These are phyloP conservation scores for Myrmophylax atrothorax DNA, from an alignment of 2,113 vertebrate genomes.

Conservation along the genomic window DNA sequence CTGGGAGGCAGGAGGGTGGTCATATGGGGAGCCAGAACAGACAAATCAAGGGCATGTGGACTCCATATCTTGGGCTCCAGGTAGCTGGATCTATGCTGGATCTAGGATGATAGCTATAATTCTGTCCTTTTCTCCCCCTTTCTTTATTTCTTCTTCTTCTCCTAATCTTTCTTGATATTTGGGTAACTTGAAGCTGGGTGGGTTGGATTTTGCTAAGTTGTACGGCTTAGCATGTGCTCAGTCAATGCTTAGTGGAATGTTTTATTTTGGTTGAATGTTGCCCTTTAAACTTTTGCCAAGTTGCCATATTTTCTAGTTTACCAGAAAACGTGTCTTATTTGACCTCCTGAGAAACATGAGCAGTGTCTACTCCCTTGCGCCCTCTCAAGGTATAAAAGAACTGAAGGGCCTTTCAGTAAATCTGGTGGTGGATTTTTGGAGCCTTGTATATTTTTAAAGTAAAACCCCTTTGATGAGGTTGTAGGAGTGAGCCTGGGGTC, in stretches of 20 bases:
- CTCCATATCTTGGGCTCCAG: neutral
- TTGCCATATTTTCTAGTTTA: neutral
- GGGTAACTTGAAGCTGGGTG: neutral
- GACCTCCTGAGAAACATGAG: neutral
- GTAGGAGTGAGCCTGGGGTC: neutral
- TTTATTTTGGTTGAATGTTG: neutral
- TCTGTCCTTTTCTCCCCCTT: neutral
- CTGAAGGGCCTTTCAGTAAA: neutral
- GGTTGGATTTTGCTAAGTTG: neutral
- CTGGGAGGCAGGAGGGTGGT: neutral
- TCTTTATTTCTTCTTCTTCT: neutral
- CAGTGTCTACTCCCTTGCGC: neutral
- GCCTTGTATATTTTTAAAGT: neutral
- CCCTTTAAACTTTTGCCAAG: neutral
- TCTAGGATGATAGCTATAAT: neutral
- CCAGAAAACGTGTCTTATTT: neutral
- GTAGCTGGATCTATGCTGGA: neutral
- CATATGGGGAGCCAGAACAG: neutral
- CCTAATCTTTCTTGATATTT: neutral
- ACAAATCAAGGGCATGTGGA: neutral
- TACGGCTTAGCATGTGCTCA: neutral
- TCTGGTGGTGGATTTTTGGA: neutral
- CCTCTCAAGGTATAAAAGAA: neutral
- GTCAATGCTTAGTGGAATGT: neutral
- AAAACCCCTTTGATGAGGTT: neutral